Evolutionary conservation across 2,888 invertebrate species (phyloP).

Genomic region (Mythimna vitellina): DNA sequence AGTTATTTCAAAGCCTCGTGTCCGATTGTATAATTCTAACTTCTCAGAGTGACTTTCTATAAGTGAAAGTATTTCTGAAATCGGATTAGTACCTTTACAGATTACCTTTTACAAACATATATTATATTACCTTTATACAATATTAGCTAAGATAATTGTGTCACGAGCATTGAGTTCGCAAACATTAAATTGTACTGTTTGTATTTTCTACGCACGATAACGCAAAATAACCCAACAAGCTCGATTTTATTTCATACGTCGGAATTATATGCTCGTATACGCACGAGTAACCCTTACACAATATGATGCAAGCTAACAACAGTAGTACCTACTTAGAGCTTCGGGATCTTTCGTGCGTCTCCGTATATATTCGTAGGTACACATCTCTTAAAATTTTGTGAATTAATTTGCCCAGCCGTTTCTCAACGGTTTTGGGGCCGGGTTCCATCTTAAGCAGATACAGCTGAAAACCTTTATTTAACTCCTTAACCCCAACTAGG

Average conservation of each 20-base stretch:
- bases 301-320: background rate
- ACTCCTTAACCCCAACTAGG: background rate
- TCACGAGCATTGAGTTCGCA: background rate
- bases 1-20: too few species aligned
- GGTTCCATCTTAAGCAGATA: background rate
- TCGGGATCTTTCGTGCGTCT: background rate
- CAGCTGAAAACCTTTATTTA: background rate
- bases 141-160: background rate
- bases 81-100: too few species aligned
- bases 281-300: background rate
- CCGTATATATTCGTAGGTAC: background rate
- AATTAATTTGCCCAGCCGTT: background rate
- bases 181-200: background rate
- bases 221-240: background rate
- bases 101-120: background rate
- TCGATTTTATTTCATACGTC: background rate
- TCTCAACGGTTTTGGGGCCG: background rate
- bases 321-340: background rate
- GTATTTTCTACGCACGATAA: background rate
- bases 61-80: too few species aligned
- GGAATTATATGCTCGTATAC: background rate
- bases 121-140: background rate
- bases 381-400: background rate
- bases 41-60: too few species aligned
- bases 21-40: too few species aligned